phyloP scores from a whole-genome alignment of 2,113 vertebrate species.

The Climacteris rufus region DNA sequence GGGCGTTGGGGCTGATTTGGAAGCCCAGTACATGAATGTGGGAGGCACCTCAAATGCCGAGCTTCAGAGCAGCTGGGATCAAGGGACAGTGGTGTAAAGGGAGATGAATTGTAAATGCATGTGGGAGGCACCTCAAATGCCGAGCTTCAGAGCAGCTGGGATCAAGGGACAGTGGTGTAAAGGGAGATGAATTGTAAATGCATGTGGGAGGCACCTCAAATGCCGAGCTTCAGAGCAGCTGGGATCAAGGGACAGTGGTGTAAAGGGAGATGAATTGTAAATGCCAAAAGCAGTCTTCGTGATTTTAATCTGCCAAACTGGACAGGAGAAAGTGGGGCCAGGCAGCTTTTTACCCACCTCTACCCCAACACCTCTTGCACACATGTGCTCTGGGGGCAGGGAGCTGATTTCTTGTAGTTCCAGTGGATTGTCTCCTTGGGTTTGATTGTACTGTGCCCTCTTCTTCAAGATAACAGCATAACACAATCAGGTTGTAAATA shows the following conservation, averaged over 20 bases:
- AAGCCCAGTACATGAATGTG: not conserved
- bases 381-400: accelerated
- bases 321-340: not conserved
- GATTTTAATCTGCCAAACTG: not conserved
- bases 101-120: not conserved
- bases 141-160: not conserved
- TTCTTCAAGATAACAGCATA: slow-evolving; percentile 18
- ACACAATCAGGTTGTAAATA: slow-evolving; percentile 27
- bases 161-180: not conserved
- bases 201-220: not conserved
- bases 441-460: not conserved
- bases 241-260: not conserved
- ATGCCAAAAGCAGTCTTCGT: not conserved
- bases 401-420: not conserved
- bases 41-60: not conserved
- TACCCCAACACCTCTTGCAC: not conserved
- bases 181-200: not conserved
- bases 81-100: not conserved
- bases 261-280: not conserved
- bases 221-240: not conserved
- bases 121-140: not conserved
- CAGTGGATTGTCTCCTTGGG: not conserved
- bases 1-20: not conserved
- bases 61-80: not conserved
- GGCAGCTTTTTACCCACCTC: not conserved